Base-by-base conservation (phyloP, 1,140 invertebrate species). In the Musca vetustissima region DNA sequence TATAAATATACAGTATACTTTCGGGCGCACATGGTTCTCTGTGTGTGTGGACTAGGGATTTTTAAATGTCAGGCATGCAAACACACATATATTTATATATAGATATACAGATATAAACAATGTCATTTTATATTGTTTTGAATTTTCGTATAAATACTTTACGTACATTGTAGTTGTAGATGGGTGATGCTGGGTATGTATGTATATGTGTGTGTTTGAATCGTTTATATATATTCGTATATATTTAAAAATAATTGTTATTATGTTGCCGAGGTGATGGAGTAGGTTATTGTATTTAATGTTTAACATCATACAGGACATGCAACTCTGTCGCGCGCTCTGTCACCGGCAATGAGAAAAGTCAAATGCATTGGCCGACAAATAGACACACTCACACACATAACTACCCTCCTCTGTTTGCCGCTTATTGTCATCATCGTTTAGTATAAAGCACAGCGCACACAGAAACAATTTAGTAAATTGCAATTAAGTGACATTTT, bases 401-500 rank as follows among this genome's bases (percentile, higher is more conserved):
- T 2, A 52, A n/a, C 6, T 52, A 11, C 17, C 2, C n/a, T n/a
- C n/a, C n/a, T n/a, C n/a, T n/a, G n/a, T n/a, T n/a, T n/a, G n/a
- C n/a, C n/a, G n/a, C n/a, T n/a, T n/a, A n/a, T n/a, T n/a, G n/a
- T n/a, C n/a, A n/a, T n/a, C n/a, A 11, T 43, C 36, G 36, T 43
- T 43, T 43, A 43, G 36, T 43, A 43, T 43, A 43, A 43, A 43
- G 11, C 36, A 19, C 17, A 55, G 8, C 25, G n/a, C 13, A 48
- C n/a, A 66, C 48, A 69, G 19, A 79, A 80, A 76, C 78, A 80
- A 80, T 78, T 80, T 80, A 77, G 75, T 78, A 78, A 78, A 80
- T 80, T 80, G 78, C 78, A 80, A 80, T 80, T 80, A 80, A 78
- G 76, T 78, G 75, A 79, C 77, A 77, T 79, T 79, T 79, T 79